Conservation (phyloP, 2,113 vertebrate genomes). For the Saccopteryx bilineata region DNA sequence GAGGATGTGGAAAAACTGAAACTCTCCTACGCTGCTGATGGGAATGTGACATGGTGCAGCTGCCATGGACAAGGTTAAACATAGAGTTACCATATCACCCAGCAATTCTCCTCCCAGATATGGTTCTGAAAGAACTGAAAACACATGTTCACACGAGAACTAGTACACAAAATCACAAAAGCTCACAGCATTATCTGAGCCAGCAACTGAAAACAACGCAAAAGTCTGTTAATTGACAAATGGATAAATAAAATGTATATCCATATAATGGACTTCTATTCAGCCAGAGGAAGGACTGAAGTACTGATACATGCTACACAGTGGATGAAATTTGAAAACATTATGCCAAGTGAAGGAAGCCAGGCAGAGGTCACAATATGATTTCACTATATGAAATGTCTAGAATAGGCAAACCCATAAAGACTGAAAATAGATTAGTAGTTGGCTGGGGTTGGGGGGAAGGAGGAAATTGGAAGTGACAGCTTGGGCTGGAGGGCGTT, state of each 20-base stretch:
- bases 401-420: not conserved
- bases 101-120: not conserved
- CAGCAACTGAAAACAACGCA: not conserved
- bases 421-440: conserved; percentile 3
- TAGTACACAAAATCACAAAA: not conserved
- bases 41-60: not conserved
- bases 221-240: not conserved
- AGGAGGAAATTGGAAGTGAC: not conserved
- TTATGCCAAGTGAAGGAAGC: not conserved
- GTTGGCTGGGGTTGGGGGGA: not conserved
- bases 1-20: not conserved
- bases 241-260: not conserved
- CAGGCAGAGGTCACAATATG: not conserved
- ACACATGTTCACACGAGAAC: not conserved
- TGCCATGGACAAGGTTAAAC: not conserved
- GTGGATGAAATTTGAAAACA: not conserved
- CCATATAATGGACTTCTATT: not conserved
- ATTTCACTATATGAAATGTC: not conserved
- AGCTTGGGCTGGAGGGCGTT: not conserved
- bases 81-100: not conserved
- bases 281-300: not conserved
- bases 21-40: not conserved
- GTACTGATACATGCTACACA: not conserved
- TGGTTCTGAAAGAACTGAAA: not conserved
- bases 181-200: not conserved